phyloP scores from a whole-genome alignment of 2,113 vertebrate species.

The Oreocharis arfaki region DNA sequence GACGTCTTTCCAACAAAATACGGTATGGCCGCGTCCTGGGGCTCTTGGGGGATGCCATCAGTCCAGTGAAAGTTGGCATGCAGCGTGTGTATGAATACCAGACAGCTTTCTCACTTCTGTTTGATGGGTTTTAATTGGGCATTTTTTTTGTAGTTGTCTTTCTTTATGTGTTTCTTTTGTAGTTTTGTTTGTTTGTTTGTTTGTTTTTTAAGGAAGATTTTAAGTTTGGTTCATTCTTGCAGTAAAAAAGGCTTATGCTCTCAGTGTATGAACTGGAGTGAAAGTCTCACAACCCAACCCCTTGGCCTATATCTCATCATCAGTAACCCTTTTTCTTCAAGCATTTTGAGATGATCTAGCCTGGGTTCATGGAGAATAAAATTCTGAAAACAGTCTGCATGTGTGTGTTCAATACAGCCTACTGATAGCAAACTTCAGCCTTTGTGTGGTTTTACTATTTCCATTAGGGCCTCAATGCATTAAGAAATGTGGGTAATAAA shows the following conservation, averaged over 20 bases:
- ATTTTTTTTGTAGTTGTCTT: background rate
- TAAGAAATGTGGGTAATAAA: background rate
- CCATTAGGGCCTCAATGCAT: background rate
- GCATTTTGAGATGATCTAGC: background rate
- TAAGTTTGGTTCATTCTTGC: background rate
- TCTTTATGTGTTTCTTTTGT: background rate
- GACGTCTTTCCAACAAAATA: conserved; percentile 98
- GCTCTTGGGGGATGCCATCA: accelerated
- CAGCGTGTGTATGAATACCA: background rate
- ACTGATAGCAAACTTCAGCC: background rate
- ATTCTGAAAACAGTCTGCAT: background rate
- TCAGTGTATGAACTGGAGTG: background rate
- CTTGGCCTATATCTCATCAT: background rate
- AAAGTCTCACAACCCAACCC: background rate
- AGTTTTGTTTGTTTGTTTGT: background rate
- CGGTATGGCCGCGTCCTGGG: conserved; percentile 69
- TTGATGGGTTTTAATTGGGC: background rate
- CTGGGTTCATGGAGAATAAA: background rate
- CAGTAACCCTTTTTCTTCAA: background rate
- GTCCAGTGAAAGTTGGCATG: background rate
- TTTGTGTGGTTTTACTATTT: background rate
- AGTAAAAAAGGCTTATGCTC: background rate
- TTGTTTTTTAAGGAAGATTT: background rate
- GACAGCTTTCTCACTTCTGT: background rate
- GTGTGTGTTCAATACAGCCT: background rate